Conservation (phyloP, 2,888 invertebrate genomes). For the Anodontia alba region DNA sequence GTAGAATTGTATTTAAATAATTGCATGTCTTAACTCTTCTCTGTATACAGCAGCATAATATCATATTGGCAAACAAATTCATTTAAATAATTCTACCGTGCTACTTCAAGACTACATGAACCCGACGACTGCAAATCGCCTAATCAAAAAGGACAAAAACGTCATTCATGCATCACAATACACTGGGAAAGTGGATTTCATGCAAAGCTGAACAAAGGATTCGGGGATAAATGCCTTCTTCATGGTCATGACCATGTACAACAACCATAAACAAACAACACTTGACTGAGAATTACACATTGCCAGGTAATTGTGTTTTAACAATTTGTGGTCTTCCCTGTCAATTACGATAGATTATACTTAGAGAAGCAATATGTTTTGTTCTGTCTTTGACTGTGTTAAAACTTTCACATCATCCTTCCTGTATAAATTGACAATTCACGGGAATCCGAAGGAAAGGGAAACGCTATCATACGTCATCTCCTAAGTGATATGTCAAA, state of each 20-base stretch:
- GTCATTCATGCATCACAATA: background rate
- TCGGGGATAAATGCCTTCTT: background rate
- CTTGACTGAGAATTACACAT: background rate
- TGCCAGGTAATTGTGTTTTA: background rate
- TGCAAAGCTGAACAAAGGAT: constrained; percentile 16
- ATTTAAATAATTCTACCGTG: too few relatives aligned
- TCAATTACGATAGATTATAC: constrained; percentile 1
- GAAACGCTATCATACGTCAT: constrained; percentile 19
- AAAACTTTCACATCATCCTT: constrained; percentile 18
- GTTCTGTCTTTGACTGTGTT: background rate
- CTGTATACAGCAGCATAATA: too few relatives aligned
- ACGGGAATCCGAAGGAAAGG: constrained; percentile 7
- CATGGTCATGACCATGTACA: background rate
- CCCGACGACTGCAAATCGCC: background rate
- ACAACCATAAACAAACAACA: constrained; percentile 3
- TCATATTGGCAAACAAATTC: too few relatives aligned
- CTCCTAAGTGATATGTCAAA: constrained; percentile 21
- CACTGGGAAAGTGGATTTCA: constrained; percentile 7
- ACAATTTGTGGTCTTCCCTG: constrained; percentile 11
- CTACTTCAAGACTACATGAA: too few relatives aligned
- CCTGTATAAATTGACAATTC: constrained; percentile 27
- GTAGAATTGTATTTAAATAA: background rate
- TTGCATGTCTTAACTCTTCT: too few relatives aligned
- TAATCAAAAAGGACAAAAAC: background rate
- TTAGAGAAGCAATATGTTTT: constrained; percentile 1